Conservation (phyloP, 1,140 invertebrate species). For the Potamilus streckersoni region DNA sequence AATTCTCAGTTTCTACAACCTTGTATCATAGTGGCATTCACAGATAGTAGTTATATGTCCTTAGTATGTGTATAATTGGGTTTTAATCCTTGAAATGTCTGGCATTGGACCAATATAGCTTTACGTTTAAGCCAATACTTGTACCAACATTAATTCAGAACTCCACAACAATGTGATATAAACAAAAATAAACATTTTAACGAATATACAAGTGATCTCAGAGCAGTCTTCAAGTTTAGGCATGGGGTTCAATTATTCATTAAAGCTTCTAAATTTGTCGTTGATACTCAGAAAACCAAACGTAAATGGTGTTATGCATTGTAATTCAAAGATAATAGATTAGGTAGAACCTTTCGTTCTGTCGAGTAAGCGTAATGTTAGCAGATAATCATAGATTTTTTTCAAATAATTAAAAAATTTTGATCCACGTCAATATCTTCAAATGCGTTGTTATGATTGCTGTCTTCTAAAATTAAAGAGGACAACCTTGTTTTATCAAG, state of each 20-base stretch:
- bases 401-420: no score
- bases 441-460: no score
- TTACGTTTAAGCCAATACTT: slow-evolving; percentile 56
- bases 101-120: slow-evolving; percentile 17
- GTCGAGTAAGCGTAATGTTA: no score
- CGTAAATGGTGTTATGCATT: slow-evolving; percentile 59
- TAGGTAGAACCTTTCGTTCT: no score
- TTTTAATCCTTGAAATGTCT: slow-evolving; percentile 55
- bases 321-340: slow-evolving; percentile 19
- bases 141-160: slow-evolving; percentile 58
- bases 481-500: no score
- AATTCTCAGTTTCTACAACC: slow-evolving; percentile 54
- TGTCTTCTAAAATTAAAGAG: no score
- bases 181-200: slow-evolving; percentile 50
- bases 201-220: slow-evolving; percentile 60
- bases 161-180: slow-evolving; percentile 58
- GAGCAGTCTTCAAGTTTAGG: slow-evolving; percentile 55
- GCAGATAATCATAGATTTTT: no score
- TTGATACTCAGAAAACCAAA: slow-evolving; percentile 51
- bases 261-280: slow-evolving; percentile 59
- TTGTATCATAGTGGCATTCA: slow-evolving; percentile 49
- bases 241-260: slow-evolving; percentile 57
- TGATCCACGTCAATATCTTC: no score
- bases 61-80: slow-evolving; percentile 51
- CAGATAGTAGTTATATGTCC: slow-evolving; percentile 55